Base-by-base conservation (phyloP, 2,888 invertebrate species). In the Amiota communis region DNA sequence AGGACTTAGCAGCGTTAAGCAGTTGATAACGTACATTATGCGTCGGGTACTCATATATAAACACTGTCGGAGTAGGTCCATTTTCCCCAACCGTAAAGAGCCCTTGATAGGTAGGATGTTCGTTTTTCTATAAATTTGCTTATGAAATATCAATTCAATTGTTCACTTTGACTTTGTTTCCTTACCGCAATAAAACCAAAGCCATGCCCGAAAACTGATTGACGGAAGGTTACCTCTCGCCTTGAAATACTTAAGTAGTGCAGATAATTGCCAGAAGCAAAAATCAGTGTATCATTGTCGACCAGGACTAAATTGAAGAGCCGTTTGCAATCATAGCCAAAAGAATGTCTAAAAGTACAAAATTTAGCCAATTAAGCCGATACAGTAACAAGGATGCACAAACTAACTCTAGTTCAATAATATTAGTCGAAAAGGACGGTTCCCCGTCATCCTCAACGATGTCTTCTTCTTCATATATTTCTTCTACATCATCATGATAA, bases 11-110 rank as follows among this genome's bases (percentile, higher is more conserved):
- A n/a, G 97, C 97, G 72, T 93, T 93, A 72, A 92, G 90, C 36
- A 98, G 91, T n/a, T 95, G 92, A 3, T 93, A 92, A 65, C 95
- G 91, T 9, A 96, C 92, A 70, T 94, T 92, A 90, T 97, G 92
- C 72, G 92, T 92, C 0, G 97, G 97, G 94, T 95, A 97, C 72
- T 93, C 93, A 87, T 96, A 98, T 61, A 98, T 91, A 49, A 95
- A 92, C 78, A 98, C 95, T 13, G 94, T 90, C 0, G 97, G 97
- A 9, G 92, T 90, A 0, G 86, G 84, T 0, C 94, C 94, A 88
- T 94, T 95, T 90, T 97, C 97, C 1, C 94, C 97, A n/a, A 97
- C 92, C 0, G 97, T 97, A 83, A 88, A 79, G 0, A 97, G 92
- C 77, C 94, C 93, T 74, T 91, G 89, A 77, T 90, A 91, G 13